Base-by-base conservation (phyloP, 2,888 invertebrate genomes). In the Volucella inanis region DNA sequence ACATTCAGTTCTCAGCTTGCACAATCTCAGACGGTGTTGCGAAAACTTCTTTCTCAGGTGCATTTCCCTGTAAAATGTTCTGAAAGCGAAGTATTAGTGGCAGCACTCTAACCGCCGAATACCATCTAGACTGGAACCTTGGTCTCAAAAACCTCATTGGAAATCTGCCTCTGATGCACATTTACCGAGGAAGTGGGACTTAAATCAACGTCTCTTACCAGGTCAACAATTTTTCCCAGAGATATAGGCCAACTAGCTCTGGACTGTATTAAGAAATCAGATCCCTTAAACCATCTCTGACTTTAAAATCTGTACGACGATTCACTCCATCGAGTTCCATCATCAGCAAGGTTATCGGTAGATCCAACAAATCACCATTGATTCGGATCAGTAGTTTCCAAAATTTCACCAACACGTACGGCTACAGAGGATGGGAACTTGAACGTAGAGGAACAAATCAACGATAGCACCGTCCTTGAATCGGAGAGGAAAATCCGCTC, bases 401-500 rank as follows among this genome's bases (percentile, higher is more conserved):
- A 59, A 61, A 61, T 59, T 6, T 31, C 31, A 31, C 31, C 31
- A 22, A 22, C 22, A 6, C 31, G 31, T 22, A 22, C 18, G 18
- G 18, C n/a, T 39, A 68, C 61, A 14, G 49, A 62, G 11, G 61
- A 8, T 22, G 62, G 45, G 41, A 67, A 76, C 31, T 67, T 76
- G 9, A 49, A 67, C 8, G 15, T 43, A 3, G 57, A 65, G 4
- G 75, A 67, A 57, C 41, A 3, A 3, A 76, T 59, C 67, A 52
- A 67, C 6, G 22, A 38, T 22, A 71, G 55, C 41, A 65, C 64
- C 2, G 64, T 78, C 49, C 43, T 71, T n/a, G 71, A 78, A 38
- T 78, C 78, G 6, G 78, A 71, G 12, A 78, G 14, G 22, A 71
- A 71, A 12, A 65, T 78, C 0, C 47, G 41, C 10, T 57, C 57